A percentile compares a stretch with the other conserved stretches of the same genome.
phyloP scores from a whole-genome alignment of 2,888 invertebrate species.

The Gibbula magus region DNA sequence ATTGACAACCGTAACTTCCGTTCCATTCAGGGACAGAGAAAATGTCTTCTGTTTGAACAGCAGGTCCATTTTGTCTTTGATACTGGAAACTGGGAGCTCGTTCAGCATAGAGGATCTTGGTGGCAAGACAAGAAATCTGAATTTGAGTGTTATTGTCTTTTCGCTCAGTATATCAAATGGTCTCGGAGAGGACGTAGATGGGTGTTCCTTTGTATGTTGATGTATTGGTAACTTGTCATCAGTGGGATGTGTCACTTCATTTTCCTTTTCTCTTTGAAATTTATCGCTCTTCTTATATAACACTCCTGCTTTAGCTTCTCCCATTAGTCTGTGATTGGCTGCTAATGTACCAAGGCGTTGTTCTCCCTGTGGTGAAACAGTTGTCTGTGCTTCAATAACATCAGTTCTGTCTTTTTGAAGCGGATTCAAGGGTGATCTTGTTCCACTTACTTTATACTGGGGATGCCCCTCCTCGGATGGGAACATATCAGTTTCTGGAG shows the following conservation, averaged over 20 bases:
- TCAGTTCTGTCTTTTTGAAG: no score
- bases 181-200: background rate
- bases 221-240: background rate
- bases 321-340: no score
- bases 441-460: no score
- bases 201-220: background rate
- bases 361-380: no score
- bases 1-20: slow-evolving; percentile 49
- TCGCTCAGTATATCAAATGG: background rate
- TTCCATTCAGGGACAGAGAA: slow-evolving; percentile 59
- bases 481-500: background rate
- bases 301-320: no score
- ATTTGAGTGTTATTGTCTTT: slow-evolving; percentile 31
- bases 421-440: no score
- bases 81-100: slow-evolving; percentile 44
- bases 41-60: slow-evolving; percentile 50
- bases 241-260: slow-evolving; percentile 15
- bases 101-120: slow-evolving; percentile 37
- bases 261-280: background rate
- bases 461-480: background rate
- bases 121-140: slow-evolving; percentile 57
- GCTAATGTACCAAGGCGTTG: no score
- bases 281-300: no score
- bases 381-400: no score
- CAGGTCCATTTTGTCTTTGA: slow-evolving; percentile 51